Conservation (phyloP, 2,888 invertebrate species). For the Apoda limacodes region DNA sequence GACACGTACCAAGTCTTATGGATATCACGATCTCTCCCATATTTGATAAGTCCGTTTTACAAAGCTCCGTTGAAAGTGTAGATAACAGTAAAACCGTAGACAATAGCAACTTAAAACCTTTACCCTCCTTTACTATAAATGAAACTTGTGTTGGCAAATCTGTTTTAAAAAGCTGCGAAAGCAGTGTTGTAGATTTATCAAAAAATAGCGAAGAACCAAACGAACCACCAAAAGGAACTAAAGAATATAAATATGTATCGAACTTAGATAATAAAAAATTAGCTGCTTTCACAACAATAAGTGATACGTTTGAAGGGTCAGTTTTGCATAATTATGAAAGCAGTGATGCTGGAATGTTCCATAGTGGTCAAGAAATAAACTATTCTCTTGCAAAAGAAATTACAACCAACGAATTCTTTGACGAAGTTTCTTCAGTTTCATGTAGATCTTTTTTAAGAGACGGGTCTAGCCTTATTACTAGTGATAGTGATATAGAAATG, state of each 20-base stretch:
- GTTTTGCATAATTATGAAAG: conserved; percentile 39
- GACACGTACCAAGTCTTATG: conserved; percentile 36
- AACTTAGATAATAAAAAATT: conserved; percentile 29
- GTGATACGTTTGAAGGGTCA: conserved; percentile 41
- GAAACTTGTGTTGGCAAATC: conserved; percentile 42
- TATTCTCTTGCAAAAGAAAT: background rate
- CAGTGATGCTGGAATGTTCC: conserved; percentile 23
- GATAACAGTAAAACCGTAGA: conserved; percentile 24
- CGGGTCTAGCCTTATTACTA: conserved; percentile 47
- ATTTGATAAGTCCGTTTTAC: conserved; percentile 47
- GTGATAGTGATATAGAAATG: conserved; percentile 49
- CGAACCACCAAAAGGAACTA: conserved; percentile 1
- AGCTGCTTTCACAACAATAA: conserved; percentile 32
- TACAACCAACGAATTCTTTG: background rate
- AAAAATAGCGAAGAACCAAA: background rate
- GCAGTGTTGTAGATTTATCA: conserved; percentile 9
- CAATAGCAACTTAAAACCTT: conserved; percentile 26
- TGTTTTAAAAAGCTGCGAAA: conserved; percentile 35
- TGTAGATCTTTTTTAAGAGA: conserved; percentile 24
- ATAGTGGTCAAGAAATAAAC: background rate
- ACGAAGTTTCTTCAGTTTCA: conserved; percentile 1
- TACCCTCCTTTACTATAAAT: conserved; percentile 41
- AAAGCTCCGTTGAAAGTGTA: conserved; percentile 41
- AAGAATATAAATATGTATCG: conserved; percentile 17
- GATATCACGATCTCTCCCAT: conserved; percentile 57